A percentile compares a stretch with the other conserved stretches of the same genome.
These are phyloP conservation scores for Caenorhabditis imperialis DNA, from an alignment of 2,888 invertebrate genomes.

Conservation along the genomic window DNA sequence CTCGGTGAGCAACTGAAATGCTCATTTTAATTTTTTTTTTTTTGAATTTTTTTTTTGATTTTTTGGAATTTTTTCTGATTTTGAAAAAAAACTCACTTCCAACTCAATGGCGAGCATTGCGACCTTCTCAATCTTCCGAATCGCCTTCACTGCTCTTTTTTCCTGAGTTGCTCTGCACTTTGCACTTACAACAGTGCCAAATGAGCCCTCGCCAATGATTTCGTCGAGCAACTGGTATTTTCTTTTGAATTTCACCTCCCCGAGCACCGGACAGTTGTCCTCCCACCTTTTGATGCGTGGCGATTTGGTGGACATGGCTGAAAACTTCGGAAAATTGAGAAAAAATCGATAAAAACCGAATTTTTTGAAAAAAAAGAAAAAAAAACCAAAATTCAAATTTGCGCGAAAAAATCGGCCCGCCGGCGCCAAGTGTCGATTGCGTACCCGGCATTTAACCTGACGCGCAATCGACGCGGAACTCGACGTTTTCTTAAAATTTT, in stretches of 20 bases:
- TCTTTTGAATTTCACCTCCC: slow-evolving; percentile 12
- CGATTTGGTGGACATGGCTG: slow-evolving; percentile 10
- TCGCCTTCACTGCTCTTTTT: slow-evolving; percentile 46
- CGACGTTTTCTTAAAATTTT: not conserved
- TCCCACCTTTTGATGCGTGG: slow-evolving; percentile 24
- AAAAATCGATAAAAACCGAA: not conserved
- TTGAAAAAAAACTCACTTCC: slow-evolving; percentile 2
- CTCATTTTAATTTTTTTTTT: not conserved
- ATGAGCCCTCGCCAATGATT: slow-evolving; percentile 53
- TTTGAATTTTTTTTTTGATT: too few relatives aligned
- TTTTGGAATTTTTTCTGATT: too few relatives aligned
- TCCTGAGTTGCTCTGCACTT: slow-evolving; percentile 18
- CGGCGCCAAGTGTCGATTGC: slow-evolving; percentile 10
- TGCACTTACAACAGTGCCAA: slow-evolving; percentile 49
- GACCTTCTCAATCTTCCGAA: slow-evolving; percentile 39
- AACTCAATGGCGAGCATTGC: slow-evolving; percentile 45
- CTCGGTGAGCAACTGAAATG: slow-evolving; percentile 34
- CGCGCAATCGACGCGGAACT: slow-evolving; percentile 23
- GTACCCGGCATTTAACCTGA: slow-evolving; percentile 13
- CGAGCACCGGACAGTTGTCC: slow-evolving; percentile 44
- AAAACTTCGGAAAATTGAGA: too few relatives aligned
- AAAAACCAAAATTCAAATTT: slow-evolving; percentile 18
- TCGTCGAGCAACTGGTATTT: slow-evolving; percentile 24
- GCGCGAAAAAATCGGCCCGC: slow-evolving; percentile 19
- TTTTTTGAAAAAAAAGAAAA: not conserved